Evolutionary conservation across 2,797 vertebrate genomes (phyloP).

Genomic region (Morus bassanus): DNA sequence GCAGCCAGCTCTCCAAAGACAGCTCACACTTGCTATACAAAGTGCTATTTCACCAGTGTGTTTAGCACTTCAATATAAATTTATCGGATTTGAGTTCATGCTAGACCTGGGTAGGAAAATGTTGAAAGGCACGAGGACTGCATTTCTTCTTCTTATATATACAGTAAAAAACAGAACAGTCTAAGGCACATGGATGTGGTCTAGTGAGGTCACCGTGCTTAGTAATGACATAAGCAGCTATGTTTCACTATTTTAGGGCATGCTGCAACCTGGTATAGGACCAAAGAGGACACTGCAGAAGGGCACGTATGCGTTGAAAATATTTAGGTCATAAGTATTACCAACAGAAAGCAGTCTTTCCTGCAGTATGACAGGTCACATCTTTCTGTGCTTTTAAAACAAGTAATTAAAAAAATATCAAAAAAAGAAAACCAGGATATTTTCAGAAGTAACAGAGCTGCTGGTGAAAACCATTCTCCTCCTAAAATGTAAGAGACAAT

Average conservation of each 20-base stretch:
- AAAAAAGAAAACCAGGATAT: too few species aligned
- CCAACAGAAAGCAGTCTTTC: not conserved
- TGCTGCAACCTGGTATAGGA: not conserved
- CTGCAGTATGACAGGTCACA: not conserved
- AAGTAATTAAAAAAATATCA: not conserved
- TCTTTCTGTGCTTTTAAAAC: not conserved
- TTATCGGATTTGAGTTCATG: not conserved
- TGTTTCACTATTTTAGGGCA: not conserved
- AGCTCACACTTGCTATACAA: not conserved
- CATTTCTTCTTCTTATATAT: not conserved
- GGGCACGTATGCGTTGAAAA: not conserved
- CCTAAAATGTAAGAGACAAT: not conserved
- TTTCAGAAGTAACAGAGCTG: not conserved
- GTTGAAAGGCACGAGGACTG: constrained; percentile 8
- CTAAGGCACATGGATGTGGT: constrained; percentile 8
- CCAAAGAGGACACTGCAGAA: not conserved
- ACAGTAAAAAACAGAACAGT: not conserved
- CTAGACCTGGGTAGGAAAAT: not conserved
- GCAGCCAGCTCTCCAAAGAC: not conserved
- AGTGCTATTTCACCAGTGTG: not conserved
- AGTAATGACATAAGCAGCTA: not conserved
- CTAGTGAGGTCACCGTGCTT: not conserved
- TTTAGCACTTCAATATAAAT: not conserved
- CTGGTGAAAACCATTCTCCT: not conserved
- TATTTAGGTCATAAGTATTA: not conserved